Percentiles rank a stretch among this genome's conserved stretches.
Evolutionary conservation across 2,797 vertebrate species (phyloP).

Genomic region (Anableps anableps): DNA sequence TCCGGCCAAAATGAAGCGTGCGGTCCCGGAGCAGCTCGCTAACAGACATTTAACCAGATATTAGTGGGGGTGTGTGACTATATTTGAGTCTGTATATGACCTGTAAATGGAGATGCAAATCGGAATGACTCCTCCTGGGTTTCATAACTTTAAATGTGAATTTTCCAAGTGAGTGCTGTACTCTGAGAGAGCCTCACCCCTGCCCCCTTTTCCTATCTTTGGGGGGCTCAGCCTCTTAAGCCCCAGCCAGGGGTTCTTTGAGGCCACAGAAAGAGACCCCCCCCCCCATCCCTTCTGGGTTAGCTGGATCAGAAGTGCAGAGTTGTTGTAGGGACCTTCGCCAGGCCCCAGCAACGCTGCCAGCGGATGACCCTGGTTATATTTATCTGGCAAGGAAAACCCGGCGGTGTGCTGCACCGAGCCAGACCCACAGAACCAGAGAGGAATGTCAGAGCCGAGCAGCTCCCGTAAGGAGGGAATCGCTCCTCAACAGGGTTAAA

Average conservation of each 20-base stretch:
- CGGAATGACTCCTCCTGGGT: slow-evolving; percentile 21
- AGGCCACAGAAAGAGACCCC: slow-evolving; percentile 70
- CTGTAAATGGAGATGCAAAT: slow-evolving; percentile 11
- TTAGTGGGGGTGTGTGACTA: neutral
- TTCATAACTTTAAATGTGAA: slow-evolving; percentile 41
- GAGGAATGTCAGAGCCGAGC: slow-evolving; percentile 65
- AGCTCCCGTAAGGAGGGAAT: slow-evolving; percentile 42
- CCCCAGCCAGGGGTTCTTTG: slow-evolving; percentile 76
- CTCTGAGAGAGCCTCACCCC: slow-evolving; percentile 28
- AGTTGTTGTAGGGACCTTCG: slow-evolving; percentile 75
- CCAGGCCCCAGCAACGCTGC: slow-evolving; percentile 69
- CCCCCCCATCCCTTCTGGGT: slow-evolving; percentile 42
- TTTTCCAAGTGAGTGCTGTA: slow-evolving; percentile 64
- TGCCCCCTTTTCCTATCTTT: slow-evolving; percentile 54
- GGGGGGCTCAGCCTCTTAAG: slow-evolving; percentile 72
- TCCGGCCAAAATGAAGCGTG: too few relatives aligned
- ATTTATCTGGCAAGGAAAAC: slow-evolving; percentile 83
- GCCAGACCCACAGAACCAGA: slow-evolving; percentile 65
- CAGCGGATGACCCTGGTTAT: slow-evolving; percentile 80
- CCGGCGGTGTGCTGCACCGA: slow-evolving; percentile 56
- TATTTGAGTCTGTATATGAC: neutral
- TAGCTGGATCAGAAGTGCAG: slow-evolving; percentile 73
- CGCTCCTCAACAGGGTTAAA: slow-evolving; percentile 47
- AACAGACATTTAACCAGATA: neutral
- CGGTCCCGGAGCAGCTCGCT: neutral